These are phyloP conservation scores for Drosophila malerkotliana DNA, from an alignment of 1,140 invertebrate genomes.

Conservation along the genomic window DNA sequence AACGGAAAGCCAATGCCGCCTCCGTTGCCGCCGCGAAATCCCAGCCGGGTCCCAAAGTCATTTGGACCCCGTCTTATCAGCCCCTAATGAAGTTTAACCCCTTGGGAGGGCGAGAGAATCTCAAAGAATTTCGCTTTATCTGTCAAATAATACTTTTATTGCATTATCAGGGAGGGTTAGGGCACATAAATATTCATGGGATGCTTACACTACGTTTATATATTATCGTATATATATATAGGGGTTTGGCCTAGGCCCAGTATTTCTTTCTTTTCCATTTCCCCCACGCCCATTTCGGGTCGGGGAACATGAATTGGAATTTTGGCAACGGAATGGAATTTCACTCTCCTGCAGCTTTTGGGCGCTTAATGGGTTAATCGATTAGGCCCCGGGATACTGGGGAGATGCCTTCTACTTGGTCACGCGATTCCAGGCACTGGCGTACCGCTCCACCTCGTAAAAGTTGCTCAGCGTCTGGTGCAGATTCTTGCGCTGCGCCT, in stretches of 20 bases:
- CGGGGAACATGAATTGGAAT: slow-evolving; percentile 39
- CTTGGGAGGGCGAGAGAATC: slow-evolving; percentile 13
- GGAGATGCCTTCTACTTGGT: slow-evolving; percentile 45
- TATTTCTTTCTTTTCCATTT: slow-evolving; percentile 1
- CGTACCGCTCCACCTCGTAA: slow-evolving; percentile 58
- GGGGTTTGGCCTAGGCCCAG: slow-evolving; percentile 4
- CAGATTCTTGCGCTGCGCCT: slow-evolving; percentile 57
- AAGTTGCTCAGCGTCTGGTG: slow-evolving; percentile 61
- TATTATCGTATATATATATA: slow-evolving; percentile 19
- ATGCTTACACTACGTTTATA: slow-evolving; percentile 19
- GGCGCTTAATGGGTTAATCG: slow-evolving; percentile 65
- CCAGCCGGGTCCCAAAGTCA: slow-evolving; percentile 39
- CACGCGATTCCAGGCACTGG: slow-evolving; percentile 72
- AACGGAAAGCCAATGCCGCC: slow-evolving; percentile 29
- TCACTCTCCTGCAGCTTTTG: slow-evolving; percentile 35
- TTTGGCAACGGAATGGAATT: slow-evolving; percentile 52
- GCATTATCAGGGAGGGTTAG: slow-evolving; percentile 33
- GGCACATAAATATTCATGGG: slow-evolving; percentile 52
- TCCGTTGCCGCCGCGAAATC: slow-evolving; percentile 1
- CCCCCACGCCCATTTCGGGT: slow-evolving; percentile 8
- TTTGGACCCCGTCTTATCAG: slow-evolving; percentile 34
- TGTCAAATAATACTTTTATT: slow-evolving; percentile 55
- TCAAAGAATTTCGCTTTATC: slow-evolving; percentile 34
- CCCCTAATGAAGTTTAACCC: slow-evolving; percentile 46
- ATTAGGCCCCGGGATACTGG: slow-evolving; percentile 28